phyloP scores from a whole-genome alignment of 2,113 vertebrate genomes.

The Empidonax alnorum region DNA sequence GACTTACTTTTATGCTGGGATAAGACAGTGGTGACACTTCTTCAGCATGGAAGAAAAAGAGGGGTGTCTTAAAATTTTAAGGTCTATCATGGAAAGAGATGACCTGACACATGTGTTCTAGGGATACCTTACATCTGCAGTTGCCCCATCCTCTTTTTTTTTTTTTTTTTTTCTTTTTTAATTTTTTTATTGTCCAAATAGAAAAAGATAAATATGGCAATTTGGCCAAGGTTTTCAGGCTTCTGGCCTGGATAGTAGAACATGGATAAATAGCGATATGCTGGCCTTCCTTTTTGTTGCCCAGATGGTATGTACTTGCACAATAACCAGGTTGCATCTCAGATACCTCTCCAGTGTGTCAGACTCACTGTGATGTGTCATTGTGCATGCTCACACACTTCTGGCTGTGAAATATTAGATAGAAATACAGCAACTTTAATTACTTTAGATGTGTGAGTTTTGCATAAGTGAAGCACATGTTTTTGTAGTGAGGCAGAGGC shows the following conservation, averaged over 20 bases:
- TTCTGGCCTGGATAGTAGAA: background rate
- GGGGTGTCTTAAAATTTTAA: background rate
- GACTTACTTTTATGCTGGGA: background rate
- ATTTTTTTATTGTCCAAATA: background rate
- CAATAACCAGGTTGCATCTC: background rate
- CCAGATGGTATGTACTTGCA: conserved; percentile 25
- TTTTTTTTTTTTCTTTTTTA: background rate
- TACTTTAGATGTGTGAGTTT: background rate
- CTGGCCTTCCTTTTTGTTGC: background rate
- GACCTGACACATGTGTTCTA: background rate
- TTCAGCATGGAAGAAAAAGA: background rate
- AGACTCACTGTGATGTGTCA: background rate
- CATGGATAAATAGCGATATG: background rate
- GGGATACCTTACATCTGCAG: background rate
- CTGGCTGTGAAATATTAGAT: background rate
- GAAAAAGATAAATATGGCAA: background rate
- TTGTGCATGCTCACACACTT: background rate
- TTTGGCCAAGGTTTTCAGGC: background rate
- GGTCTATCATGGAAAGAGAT: background rate
- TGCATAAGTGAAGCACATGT: background rate
- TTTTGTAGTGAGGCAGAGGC: background rate
- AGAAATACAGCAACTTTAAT: background rate
- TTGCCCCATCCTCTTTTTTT: background rate
- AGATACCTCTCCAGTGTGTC: background rate
- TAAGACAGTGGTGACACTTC: background rate